phyloP scores from a whole-genome alignment of 1,140 invertebrate genomes.

The Bombus superbus region DNA sequence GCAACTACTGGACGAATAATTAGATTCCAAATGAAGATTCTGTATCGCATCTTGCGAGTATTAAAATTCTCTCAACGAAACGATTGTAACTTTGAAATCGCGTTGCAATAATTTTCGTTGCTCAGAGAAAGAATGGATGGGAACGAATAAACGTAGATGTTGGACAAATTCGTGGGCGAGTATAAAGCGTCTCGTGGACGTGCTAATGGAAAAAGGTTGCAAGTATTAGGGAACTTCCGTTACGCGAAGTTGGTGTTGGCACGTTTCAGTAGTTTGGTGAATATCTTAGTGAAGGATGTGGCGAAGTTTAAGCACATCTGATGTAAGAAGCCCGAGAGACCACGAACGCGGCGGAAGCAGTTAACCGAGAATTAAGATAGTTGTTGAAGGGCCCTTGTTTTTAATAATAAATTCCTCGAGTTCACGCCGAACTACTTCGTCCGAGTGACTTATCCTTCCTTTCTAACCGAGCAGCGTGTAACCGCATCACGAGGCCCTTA shows the following conservation, averaged over 20 bases:
- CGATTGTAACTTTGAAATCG: too few species aligned
- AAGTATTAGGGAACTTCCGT: constrained; percentile 45
- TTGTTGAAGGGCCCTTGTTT: constrained; percentile 60
- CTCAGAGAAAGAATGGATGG: not conserved
- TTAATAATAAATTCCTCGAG: constrained; percentile 68
- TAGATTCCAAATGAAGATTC: too few species aligned
- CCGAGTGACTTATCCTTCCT: constrained; percentile 12
- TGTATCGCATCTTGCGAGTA: not conserved
- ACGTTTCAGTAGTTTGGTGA: constrained; percentile 48
- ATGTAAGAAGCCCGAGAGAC: constrained; percentile 23
- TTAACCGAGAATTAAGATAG: constrained; percentile 69
- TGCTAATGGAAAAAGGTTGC: constrained; percentile 56
- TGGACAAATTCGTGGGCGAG: constrained; percentile 27
- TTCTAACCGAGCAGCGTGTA: not conserved
- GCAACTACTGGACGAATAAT: too few species aligned
- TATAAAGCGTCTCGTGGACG: constrained; percentile 27
- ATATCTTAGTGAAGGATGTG: constrained; percentile 50
- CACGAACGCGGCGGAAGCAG: constrained; percentile 37
- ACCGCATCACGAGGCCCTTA: not conserved
- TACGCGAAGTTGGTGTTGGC: constrained; percentile 31
- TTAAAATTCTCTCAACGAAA: not conserved
- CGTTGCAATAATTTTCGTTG: too few species aligned
- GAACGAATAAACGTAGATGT: constrained; percentile 8
- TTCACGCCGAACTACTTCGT: not conserved
- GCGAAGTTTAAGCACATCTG: constrained; percentile 50